phyloP scores from a whole-genome alignment of 2,888 invertebrate species.

The Drosophila anomelani region DNA sequence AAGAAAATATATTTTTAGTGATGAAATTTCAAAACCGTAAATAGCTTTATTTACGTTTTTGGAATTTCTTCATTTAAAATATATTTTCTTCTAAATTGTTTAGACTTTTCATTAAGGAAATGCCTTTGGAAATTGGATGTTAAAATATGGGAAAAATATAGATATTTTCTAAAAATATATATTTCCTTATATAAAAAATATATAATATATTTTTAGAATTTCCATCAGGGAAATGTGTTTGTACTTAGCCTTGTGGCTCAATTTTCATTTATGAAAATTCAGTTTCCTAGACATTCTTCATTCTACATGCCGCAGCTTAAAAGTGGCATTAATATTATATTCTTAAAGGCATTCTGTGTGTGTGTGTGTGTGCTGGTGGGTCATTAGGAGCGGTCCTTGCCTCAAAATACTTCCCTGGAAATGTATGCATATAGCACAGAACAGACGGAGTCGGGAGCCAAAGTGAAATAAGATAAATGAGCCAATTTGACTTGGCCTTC shows the following conservation, averaged over 20 bases:
- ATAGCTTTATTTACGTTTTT: too few relatives aligned
- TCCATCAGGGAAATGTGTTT: background rate
- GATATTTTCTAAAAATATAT: too few relatives aligned
- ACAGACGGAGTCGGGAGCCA: slow-evolving; percentile 10
- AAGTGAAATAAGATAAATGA: slow-evolving; percentile 73
- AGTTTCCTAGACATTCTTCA: background rate
- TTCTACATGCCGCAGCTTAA: background rate
- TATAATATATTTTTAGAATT: background rate
- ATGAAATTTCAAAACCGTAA: too few relatives aligned
- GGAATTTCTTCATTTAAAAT: background rate
- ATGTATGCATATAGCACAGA: background rate
- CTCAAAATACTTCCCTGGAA: slow-evolving; percentile 33
- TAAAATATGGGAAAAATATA: too few relatives aligned
- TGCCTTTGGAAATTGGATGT: too few relatives aligned
- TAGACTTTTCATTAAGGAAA: too few relatives aligned
- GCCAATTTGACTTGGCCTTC: slow-evolving; percentile 59
- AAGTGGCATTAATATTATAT: slow-evolving; percentile 1
- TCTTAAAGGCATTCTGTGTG: background rate
- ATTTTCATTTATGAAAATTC: background rate
- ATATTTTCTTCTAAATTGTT: background rate
- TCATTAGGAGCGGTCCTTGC: slow-evolving; percentile 8
- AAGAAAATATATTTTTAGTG: too few relatives aligned
- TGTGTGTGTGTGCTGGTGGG: background rate
- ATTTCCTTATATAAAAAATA: background rate
- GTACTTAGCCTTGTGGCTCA: too few relatives aligned